phyloP scores from a whole-genome alignment of 2,888 invertebrate species.

The Zele albiditarsus region DNA sequence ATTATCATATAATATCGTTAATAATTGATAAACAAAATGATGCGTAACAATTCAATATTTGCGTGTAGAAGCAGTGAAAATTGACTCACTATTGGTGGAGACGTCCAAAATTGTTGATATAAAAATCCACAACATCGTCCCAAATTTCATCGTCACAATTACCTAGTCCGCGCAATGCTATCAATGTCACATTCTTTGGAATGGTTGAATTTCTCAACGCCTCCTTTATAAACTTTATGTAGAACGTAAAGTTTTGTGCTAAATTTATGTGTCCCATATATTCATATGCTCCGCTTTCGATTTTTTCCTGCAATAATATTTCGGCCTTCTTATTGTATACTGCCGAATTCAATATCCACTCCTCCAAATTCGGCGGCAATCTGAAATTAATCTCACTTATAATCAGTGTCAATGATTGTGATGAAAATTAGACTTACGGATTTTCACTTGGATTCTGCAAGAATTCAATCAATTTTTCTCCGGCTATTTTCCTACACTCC shows the following conservation, averaged over 20 bases:
- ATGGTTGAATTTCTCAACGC: slow-evolving; percentile 34
- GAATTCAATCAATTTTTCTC: slow-evolving; percentile 43
- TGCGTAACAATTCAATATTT: too few species aligned
- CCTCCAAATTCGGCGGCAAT: slow-evolving; percentile 72
- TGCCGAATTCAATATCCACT: slow-evolving; percentile 73
- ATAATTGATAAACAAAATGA: too few species aligned
- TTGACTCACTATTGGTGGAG: slow-evolving; percentile 47
- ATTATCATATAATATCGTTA: too few species aligned
- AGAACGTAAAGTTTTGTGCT: slow-evolving; percentile 69
- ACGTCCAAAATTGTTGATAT: slow-evolving; percentile 47
- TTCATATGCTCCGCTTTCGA: slow-evolving; percentile 59
- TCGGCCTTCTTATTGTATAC: slow-evolving; percentile 55
- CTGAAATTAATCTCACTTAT: slow-evolving; percentile 65
- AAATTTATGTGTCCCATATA: slow-evolving; percentile 67
- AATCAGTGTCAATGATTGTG: neutral
- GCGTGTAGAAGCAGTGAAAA: too few species aligned
- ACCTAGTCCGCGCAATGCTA: slow-evolving; percentile 40
- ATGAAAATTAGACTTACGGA: slow-evolving; percentile 46
- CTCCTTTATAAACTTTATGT: slow-evolving; percentile 47
- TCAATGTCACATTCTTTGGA: slow-evolving; percentile 36
- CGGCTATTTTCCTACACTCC: slow-evolving; percentile 67
- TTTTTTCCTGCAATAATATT: slow-evolving; percentile 41
- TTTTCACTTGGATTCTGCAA: slow-evolving; percentile 46
- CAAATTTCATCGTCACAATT: slow-evolving; percentile 44
- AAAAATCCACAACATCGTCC: slow-evolving; percentile 48